phyloP scores from a whole-genome alignment of 2,797 vertebrate species.

The Bradypodion pumilum region DNA sequence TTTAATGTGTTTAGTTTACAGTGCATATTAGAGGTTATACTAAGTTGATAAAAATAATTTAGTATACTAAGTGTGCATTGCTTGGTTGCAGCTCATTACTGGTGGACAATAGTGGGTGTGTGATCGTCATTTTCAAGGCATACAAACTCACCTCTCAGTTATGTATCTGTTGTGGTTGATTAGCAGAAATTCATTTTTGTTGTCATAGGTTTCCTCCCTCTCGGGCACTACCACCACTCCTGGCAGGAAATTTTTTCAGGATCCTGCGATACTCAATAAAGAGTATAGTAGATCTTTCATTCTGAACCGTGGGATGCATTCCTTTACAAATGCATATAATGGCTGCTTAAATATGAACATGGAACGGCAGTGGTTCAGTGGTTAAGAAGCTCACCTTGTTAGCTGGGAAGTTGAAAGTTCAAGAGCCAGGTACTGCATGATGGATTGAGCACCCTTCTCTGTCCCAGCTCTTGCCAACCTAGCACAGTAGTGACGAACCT shows the following conservation, averaged over 20 bases:
- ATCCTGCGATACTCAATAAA: neutral
- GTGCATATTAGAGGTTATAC: neutral
- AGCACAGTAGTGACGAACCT: no score
- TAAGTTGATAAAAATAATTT: neutral
- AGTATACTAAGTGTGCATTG: neutral
- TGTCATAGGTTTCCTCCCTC: neutral
- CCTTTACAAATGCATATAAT: slow-evolving; percentile 33
- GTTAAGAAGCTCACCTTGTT: no score
- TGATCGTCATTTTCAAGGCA: neutral
- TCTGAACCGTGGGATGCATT: neutral
- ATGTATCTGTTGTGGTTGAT: no score
- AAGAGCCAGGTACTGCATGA: no score
- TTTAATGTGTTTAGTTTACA: neutral
- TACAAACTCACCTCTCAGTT: neutral
- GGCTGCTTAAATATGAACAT: slow-evolving; percentile 45
- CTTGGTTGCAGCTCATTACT: neutral
- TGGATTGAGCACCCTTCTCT: no score
- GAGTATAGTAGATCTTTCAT: neutral
- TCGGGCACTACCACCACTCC: no score
- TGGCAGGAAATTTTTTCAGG: neutral
- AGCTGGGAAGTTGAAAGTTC: no score
- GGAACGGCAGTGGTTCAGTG: no score
- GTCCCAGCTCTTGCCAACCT: no score
- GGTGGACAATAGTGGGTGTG: neutral
- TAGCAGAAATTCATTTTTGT: neutral